A percentile compares a stretch with the other conserved stretches of the same genome.
phyloP scores from a whole-genome alignment of 2,888 invertebrate species.

The Phyllotreta cruciferae region DNA sequence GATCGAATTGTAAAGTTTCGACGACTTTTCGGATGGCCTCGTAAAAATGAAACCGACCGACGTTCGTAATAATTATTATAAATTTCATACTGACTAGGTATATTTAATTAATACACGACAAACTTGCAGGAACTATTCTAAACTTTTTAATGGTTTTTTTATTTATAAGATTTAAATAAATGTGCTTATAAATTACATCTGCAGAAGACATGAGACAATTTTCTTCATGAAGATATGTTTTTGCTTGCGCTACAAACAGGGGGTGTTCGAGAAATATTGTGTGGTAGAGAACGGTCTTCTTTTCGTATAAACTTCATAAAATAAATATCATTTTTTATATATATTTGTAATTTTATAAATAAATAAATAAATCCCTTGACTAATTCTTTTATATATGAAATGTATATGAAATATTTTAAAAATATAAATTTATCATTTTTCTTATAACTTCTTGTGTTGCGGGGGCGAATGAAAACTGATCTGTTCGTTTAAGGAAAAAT shows the following conservation, averaged over 20 bases:
- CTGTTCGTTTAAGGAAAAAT: constrained; percentile 20
- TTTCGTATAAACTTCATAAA: constrained; percentile 26
- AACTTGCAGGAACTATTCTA: constrained; percentile 30
- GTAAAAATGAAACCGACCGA: constrained; percentile 4
- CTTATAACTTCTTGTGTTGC: constrained; percentile 9
- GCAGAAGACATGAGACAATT: constrained; percentile 25
- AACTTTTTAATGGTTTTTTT: constrained; percentile 10
- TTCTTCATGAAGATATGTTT: constrained; percentile 25
- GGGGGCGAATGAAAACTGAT: constrained; percentile 17
- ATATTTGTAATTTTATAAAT: constrained; percentile 29
- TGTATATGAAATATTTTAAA: constrained; percentile 26
- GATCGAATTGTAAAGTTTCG: constrained; percentile 19
- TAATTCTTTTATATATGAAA: constrained; percentile 19
- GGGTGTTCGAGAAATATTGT: constrained; percentile 13
- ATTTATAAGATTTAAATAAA: constrained; percentile 17
- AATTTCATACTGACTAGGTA: constrained; percentile 14
- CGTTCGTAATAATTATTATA: constrained; percentile 2
- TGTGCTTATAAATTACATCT: constrained; percentile 25
- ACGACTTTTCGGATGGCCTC: constrained; percentile 10
- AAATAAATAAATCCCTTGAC: constrained; percentile 29
- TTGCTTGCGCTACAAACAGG: constrained; percentile 2
- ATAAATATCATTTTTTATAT: constrained; percentile 26
- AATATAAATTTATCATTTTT: constrained; percentile 29
- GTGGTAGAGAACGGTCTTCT: constrained; percentile 3
- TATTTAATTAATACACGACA: constrained; percentile 23